Base-by-base conservation (phyloP, 2,113 vertebrate genomes). In the Eulemur macaco region DNA sequence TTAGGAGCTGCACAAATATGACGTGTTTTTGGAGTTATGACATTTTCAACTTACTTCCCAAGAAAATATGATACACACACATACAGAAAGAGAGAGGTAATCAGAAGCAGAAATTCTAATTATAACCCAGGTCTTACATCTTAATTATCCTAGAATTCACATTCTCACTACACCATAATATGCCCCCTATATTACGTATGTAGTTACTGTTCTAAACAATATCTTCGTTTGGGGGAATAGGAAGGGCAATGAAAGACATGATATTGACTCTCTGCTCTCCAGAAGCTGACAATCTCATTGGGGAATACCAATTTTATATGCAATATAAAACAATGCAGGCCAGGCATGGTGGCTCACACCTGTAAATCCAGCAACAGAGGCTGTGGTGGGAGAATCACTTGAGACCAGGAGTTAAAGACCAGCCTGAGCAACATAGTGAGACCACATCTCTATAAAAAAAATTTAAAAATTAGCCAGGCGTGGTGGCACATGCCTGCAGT, bases 101-200 rank as follows among this genome's bases (percentile, higher is more conserved):
- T 64, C 17, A 85, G 74, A 71, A 93, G 39, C 60, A 92, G 77
- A 89, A 89, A 15, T 84, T 50, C 88, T 7, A 64, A 90, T 83
- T 89, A 56, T 50, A 96, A 89, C 15, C 29, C 81, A 81, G 1
- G 17, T 60, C 39, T 68, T 92, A 92, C 91, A 86, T 87, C 42
- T 64, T 86, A 94, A 92, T 86, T 90, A 80, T 54, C 68, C 50
- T 81, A 9, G 69, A 95, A 86, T 83, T 95, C 80, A 83, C 37
- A 73, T 88, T 91, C 86, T 93, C 47, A 54, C 9, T 63, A 60
- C 5, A 87, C 31, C 78, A 91, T 31, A 56, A 23, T 34, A 10
- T 56, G 63, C 4, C 63, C 64, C 27, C 60, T 68, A 12, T 89
- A 37, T 37, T 92, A 50, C 3, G 3, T 80, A 37, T 66, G 69